Conservation (phyloP, 2,113 vertebrate species). For the Crotophaga sulcirostris region DNA sequence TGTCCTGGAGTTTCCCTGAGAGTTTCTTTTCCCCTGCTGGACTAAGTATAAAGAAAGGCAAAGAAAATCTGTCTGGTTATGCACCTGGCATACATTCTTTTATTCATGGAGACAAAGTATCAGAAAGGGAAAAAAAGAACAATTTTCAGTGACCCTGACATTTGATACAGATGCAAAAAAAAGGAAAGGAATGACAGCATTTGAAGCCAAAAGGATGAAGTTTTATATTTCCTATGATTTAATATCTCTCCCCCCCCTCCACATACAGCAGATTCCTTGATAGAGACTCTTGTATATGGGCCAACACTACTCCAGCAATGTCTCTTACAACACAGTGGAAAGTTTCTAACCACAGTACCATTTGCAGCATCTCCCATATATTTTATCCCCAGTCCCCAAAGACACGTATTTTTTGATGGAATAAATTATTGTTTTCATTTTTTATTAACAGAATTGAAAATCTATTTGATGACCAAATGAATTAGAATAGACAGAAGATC, state of each 20-base stretch:
- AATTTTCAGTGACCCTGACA: slow-evolving; percentile 64
- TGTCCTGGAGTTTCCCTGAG: neutral
- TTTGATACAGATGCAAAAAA: slow-evolving; percentile 54
- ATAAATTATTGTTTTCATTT: neutral
- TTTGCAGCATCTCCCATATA: neutral
- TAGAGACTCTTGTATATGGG: neutral
- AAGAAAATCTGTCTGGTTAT: slow-evolving; percentile 24
- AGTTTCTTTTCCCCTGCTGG: neutral
- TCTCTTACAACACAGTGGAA: neutral
- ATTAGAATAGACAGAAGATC: neutral
- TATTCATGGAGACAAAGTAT: slow-evolving; percentile 34
- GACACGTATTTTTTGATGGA: neutral
- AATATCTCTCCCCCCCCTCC: neutral
- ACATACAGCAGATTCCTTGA: neutral
- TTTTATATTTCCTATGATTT: slow-evolving; percentile 48
- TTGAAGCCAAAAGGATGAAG: slow-evolving; percentile 15
- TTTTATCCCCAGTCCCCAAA: neutral
- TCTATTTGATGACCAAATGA: neutral
- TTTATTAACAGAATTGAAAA: neutral
- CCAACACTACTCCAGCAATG: neutral
- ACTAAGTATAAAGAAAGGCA: slow-evolving; percentile 5
- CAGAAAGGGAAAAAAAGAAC: neutral
- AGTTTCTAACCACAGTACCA: slow-evolving; percentile 2
- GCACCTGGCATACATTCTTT: slow-evolving; percentile 42
- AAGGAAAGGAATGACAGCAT: slow-evolving; percentile 7